These are phyloP conservation scores for Adelosebastes latens DNA, from an alignment of 2,797 vertebrate species.

Conservation along the genomic window DNA sequence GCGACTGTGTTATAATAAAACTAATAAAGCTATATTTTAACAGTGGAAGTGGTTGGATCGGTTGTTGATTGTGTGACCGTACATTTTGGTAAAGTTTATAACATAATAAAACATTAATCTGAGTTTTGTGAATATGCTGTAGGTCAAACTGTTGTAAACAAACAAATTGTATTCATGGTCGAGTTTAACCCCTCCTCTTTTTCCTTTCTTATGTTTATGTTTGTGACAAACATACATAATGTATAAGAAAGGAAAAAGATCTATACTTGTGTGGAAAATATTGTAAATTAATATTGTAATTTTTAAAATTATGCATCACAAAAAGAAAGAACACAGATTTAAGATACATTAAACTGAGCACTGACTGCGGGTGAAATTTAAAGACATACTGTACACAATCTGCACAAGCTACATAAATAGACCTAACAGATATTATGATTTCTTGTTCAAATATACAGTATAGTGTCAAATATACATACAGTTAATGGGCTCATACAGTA, in stretches of 20 bases:
- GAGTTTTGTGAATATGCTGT: neutral
- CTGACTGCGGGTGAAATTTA: neutral
- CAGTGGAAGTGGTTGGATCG: conserved; percentile 48
- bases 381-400: neutral
- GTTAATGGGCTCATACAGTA: neutral
- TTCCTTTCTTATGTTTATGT: too few relatives aligned
- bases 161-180: too few relatives aligned
- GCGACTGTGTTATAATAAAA: conserved; percentile 64
- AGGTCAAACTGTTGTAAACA: neutral
- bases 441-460: neutral
- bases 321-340: neutral
- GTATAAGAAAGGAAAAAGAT: too few relatives aligned
- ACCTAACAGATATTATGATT: neutral
- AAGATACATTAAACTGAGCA: neutral
- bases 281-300: neutral
- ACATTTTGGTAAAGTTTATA: conserved; percentile 44
- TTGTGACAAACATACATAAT: too few relatives aligned
- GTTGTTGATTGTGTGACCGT: conserved; percentile 26
- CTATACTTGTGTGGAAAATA: neutral
- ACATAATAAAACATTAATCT: neutral
- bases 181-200: too few relatives aligned
- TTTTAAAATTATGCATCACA: neutral
- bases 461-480: neutral
- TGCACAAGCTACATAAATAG: neutral
- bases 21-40: conserved; percentile 85